Evolutionary conservation across 2,113 vertebrate species (phyloP).

Genomic region (Arothron firmamentum): DNA sequence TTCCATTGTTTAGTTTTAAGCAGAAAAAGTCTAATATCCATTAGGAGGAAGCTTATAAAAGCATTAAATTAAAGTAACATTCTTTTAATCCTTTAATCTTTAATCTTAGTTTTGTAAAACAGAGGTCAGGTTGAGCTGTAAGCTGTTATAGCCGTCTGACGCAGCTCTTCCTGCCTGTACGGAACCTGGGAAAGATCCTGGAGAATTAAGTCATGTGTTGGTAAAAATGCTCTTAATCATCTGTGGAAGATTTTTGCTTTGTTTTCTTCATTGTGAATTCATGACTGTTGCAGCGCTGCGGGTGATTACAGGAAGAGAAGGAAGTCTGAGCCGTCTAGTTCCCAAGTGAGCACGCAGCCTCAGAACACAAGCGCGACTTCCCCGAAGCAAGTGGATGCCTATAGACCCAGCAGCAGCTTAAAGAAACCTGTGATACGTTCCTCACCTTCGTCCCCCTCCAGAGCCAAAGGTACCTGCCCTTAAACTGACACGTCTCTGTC

Average conservation of each 20-base stretch:
- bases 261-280: neutral
- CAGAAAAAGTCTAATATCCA: neutral
- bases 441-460: constrained; percentile 91
- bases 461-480: constrained; percentile 85
- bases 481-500: neutral
- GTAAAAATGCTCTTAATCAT: neutral
- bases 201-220: neutral
- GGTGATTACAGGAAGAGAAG: constrained; percentile 93
- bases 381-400: constrained; percentile 70
- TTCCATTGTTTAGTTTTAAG: neutral
- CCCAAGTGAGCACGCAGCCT: constrained; percentile 72
- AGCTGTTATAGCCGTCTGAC: too few species aligned
- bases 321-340: constrained; percentile 92
- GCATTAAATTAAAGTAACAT: constrained; percentile 1
- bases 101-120: too few species aligned
- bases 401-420: constrained; percentile 77
- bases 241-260: neutral
- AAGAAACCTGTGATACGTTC: constrained; percentile 84
- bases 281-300: constrained; percentile 71
- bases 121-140: too few species aligned
- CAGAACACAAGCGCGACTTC: constrained; percentile 69
- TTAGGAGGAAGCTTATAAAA: neutral
- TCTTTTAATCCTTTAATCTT: neutral
- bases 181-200: neutral
- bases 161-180: too few species aligned